A percentile compares a stretch with the other conserved stretches of the same genome.
Evolutionary conservation across 2,797 vertebrate genomes (phyloP).

Genomic region (Sebastes jordani): DNA sequence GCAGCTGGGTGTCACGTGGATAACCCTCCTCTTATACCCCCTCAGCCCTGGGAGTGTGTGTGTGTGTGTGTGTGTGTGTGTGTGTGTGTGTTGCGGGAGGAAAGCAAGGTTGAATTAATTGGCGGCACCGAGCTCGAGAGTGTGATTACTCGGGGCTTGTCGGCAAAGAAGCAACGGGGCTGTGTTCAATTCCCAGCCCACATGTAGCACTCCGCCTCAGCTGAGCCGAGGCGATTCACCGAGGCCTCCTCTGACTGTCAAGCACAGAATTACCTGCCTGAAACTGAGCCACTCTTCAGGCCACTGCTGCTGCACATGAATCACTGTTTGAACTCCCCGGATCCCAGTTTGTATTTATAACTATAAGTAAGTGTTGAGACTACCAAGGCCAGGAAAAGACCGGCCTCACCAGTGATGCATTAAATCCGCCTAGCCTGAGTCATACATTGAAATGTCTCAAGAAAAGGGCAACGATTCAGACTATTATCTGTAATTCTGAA

Average conservation of each 20-base stretch:
- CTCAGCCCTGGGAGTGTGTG: slow-evolving; percentile 58
- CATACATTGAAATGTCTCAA: neutral
- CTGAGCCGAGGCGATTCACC: slow-evolving; percentile 53
- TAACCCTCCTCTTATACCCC: slow-evolving; percentile 66
- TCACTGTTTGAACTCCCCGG: neutral
- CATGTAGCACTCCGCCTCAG: slow-evolving; percentile 69
- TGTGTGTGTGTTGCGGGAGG: slow-evolving; percentile 64
- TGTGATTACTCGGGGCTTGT: slow-evolving; percentile 85
- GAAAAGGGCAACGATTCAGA: neutral
- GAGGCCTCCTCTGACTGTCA: slow-evolving; percentile 64
- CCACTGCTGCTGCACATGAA: neutral
- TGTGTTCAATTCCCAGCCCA: slow-evolving; percentile 76
- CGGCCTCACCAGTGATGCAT: neutral
- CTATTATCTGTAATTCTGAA: neutral
- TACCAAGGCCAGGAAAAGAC: neutral
- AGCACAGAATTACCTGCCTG: slow-evolving; percentile 59
- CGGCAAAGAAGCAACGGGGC: slow-evolving; percentile 75
- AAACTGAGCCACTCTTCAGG: slow-evolving; percentile 19
- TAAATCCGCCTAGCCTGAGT: neutral
- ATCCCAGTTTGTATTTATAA: slow-evolving; percentile 10
- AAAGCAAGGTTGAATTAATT: slow-evolving; percentile 85
- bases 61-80: slow-evolving; percentile 56
- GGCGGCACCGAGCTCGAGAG: slow-evolving; percentile 72
- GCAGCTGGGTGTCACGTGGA: slow-evolving; percentile 82
- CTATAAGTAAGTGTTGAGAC: neutral